phyloP scores from a whole-genome alignment of 2,888 invertebrate genomes.

The Orthosia cruda region DNA sequence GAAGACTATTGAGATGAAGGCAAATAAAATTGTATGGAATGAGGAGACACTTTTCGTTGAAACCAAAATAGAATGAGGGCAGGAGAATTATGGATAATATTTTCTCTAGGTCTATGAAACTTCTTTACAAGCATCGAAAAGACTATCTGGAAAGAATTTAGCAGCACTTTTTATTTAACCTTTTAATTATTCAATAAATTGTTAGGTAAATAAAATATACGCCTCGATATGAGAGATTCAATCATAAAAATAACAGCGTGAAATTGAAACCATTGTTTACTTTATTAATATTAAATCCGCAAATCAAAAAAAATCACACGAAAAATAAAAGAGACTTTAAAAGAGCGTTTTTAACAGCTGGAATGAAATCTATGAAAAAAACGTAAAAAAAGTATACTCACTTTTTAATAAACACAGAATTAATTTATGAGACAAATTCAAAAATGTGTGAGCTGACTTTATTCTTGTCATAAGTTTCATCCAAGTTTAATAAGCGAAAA shows the following conservation, averaged over 20 bases:
- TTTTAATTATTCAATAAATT: too few species aligned
- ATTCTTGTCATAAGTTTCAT: background rate
- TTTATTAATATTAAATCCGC: background rate
- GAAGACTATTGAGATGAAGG: too few species aligned
- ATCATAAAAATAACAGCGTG: background rate
- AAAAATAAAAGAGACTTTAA: background rate
- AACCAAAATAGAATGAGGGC: too few species aligned
- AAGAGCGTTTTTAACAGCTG: background rate
- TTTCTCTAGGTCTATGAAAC: too few species aligned
- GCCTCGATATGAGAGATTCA: too few species aligned
- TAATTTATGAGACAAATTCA: background rate
- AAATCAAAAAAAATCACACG: background rate
- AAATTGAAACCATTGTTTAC: background rate
- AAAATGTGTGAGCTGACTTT: background rate
- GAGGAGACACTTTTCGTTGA: too few species aligned
- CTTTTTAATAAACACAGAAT: constrained; percentile 26
- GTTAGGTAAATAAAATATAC: too few species aligned
- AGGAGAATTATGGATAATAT: too few species aligned
- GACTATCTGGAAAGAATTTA: too few species aligned
- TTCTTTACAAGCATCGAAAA: too few species aligned
- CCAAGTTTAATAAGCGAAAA: background rate
- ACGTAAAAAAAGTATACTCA: background rate
- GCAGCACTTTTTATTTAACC: too few species aligned
- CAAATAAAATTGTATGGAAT: too few species aligned
- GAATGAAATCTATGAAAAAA: background rate